Evolutionary conservation across 2,888 invertebrate genomes (phyloP).

Genomic region (Sesamia inferens): DNA sequence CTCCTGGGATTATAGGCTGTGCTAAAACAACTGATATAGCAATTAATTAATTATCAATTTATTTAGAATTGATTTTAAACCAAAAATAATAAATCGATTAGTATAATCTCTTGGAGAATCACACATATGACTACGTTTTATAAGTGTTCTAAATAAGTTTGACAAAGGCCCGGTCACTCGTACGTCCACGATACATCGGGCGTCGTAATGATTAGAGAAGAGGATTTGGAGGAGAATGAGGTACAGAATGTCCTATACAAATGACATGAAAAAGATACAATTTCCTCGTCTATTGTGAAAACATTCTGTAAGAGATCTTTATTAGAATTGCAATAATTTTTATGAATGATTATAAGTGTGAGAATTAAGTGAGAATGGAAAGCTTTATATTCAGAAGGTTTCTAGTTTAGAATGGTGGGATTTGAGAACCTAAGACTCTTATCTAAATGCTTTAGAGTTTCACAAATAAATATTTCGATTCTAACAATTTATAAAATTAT

Average conservation of each 20-base stretch:
- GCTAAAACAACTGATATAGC: slow-evolving; percentile 7
- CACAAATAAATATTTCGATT: no score
- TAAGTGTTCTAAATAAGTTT: neutral
- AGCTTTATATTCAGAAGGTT: slow-evolving; percentile 5
- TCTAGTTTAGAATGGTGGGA: neutral
- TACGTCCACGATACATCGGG: slow-evolving; percentile 41
- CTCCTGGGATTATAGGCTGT: neutral
- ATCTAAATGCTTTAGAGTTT: no score
- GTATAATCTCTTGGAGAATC: slow-evolving; percentile 5
- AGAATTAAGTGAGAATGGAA: neutral
- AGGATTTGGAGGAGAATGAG: neutral
- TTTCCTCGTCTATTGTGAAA: slow-evolving; percentile 50
- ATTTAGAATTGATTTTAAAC: slow-evolving; percentile 10
- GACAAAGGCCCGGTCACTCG: slow-evolving; percentile 54
- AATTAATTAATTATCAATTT: slow-evolving; percentile 17
- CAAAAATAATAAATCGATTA: slow-evolving; percentile 19
- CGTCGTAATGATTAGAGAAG: slow-evolving; percentile 50
- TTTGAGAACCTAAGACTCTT: no score
- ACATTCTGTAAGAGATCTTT: slow-evolving; percentile 27
- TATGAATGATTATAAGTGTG: neutral
- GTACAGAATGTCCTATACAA: slow-evolving; percentile 42
- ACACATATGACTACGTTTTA: slow-evolving; percentile 1
- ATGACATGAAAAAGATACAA: slow-evolving; percentile 44
- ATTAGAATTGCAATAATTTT: neutral
- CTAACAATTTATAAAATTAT: slow-evolving; percentile 24